Conservation (phyloP, 2,888 invertebrate genomes). For the Rhimphoctona megacephalus region DNA sequence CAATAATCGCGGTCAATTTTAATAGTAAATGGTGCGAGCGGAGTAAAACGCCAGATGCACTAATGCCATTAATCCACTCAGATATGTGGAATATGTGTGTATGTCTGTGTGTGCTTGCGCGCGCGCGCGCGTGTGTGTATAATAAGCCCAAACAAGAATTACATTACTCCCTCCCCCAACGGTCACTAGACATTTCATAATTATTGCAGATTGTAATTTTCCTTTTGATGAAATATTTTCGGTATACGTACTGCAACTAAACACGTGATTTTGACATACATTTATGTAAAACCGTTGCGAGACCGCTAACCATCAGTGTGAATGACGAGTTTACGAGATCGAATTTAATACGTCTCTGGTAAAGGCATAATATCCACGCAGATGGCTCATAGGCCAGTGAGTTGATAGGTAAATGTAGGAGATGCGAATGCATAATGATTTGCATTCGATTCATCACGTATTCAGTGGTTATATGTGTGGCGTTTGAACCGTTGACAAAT, state of each 20-base stretch:
- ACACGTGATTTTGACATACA: slow-evolving; percentile 16
- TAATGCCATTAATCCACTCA: not conserved
- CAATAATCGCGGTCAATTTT: not conserved
- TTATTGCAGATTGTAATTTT: slow-evolving; percentile 19
- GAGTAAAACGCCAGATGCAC: not conserved
- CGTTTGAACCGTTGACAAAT: slow-evolving; percentile 54
- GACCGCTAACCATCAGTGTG: slow-evolving; percentile 7
- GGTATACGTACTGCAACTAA: not conserved
- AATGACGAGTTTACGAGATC: slow-evolving; percentile 20
- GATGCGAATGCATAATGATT: slow-evolving; percentile 44
- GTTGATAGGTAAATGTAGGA: slow-evolving; percentile 45
- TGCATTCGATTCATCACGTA: slow-evolving; percentile 42
- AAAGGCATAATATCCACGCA: slow-evolving; percentile 38
- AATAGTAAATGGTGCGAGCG: not conserved
- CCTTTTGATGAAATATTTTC: not conserved
- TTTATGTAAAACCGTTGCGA: slow-evolving; percentile 15
- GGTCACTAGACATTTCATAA: not conserved
- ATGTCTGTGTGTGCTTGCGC: not conserved
- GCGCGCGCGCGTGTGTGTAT: no score
- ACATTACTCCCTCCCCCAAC: not conserved
- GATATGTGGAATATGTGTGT: not conserved
- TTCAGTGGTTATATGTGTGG: slow-evolving; percentile 37
- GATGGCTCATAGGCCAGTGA: slow-evolving; percentile 29
- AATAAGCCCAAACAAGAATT: not conserved
- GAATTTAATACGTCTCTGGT: slow-evolving; percentile 17